Evolutionary conservation across 2,797 vertebrate genomes (phyloP).

Genomic region (Argyrosomus regius): DNA sequence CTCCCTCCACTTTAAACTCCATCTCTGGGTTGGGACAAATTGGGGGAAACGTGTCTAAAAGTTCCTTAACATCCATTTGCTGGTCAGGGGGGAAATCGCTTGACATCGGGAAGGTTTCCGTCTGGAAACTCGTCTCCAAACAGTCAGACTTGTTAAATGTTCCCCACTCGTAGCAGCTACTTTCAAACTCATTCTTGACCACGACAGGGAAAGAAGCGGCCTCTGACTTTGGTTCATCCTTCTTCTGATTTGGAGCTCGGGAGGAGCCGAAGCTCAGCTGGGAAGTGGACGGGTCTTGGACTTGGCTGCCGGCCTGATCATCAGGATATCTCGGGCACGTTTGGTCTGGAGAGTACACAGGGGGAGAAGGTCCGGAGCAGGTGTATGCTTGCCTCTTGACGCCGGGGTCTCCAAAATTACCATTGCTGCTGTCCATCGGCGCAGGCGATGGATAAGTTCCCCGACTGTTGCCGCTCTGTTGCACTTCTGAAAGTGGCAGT

Average conservation of each 20-base stretch:
- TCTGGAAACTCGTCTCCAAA: conserved; percentile 86
- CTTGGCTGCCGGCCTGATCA: conserved; percentile 80
- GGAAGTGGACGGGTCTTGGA: conserved; percentile 82
- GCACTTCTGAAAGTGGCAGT: conserved; percentile 88
- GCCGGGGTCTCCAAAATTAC: conserved; percentile 79
- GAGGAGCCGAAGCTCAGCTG: conserved; percentile 80
- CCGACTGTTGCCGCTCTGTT: conserved; percentile 81
- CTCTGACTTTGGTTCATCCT: conserved; percentile 82
- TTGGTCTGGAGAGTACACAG: conserved; percentile 85
- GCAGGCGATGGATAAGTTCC: conserved; percentile 82
- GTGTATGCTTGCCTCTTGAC: conserved; percentile 87
- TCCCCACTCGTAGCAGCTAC: conserved; percentile 93
- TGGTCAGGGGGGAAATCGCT: conserved; percentile 86
- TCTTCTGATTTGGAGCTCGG: conserved; percentile 72
- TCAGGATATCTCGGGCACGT: conserved; percentile 83
- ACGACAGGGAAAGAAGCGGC: conserved; percentile 88
- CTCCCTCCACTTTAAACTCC: conserved; percentile 87
- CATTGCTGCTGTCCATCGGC: conserved; percentile 75
- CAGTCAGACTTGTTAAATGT: conserved; percentile 85
- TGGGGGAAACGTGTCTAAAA: conserved; percentile 87
- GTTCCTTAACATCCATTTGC: conserved; percentile 89
- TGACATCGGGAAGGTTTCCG: conserved; percentile 88
- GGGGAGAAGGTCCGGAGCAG: conserved; percentile 80
- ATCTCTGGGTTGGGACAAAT: conserved; percentile 85
- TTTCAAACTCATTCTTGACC: conserved; percentile 92